A percentile compares a stretch with the other conserved stretches of the same genome.
Conservation (phyloP, 2,113 vertebrate genomes). For the Crotalus helleri region DNA sequence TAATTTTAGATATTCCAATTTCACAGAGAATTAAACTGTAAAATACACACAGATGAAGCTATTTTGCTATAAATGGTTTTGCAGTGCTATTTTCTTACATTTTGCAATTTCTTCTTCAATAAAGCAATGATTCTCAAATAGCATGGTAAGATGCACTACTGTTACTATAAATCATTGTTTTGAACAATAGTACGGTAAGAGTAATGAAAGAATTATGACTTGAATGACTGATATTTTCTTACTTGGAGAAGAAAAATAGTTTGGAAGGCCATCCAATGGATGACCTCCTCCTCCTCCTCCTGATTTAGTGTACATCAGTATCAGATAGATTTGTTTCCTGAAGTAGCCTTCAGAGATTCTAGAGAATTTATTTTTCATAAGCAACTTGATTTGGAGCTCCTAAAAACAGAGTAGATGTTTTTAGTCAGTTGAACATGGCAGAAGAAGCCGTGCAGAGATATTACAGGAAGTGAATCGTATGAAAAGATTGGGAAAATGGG, state of each 20-base stretch:
- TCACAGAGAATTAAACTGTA: not conserved
- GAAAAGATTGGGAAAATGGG: not conserved
- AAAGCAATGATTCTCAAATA: not conserved
- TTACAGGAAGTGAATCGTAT: not conserved
- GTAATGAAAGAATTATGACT: not conserved
- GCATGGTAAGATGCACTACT: not conserved
- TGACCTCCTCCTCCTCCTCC: not conserved
- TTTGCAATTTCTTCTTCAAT: rapidly evolving
- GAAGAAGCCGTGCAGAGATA: not conserved
- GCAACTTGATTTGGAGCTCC: not conserved
- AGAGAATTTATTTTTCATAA: not conserved
- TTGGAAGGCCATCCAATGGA: not conserved
- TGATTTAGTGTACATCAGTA: not conserved
- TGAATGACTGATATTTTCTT: not conserved
- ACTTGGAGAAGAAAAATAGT: not conserved
- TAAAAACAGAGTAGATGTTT: not conserved
- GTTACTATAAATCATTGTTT: not conserved
- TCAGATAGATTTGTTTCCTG: not conserved
- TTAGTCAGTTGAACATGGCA: not conserved
- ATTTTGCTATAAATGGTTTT: constrained; percentile 15
- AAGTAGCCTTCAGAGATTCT: not conserved
- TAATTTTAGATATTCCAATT: constrained; percentile 18
- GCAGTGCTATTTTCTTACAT: not conserved
- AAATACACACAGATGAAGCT: not conserved
- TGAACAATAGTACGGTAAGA: not conserved